These are phyloP conservation scores for Pterostichus niger DNA, from an alignment of 2,888 invertebrate species.

Conservation along the genomic window DNA sequence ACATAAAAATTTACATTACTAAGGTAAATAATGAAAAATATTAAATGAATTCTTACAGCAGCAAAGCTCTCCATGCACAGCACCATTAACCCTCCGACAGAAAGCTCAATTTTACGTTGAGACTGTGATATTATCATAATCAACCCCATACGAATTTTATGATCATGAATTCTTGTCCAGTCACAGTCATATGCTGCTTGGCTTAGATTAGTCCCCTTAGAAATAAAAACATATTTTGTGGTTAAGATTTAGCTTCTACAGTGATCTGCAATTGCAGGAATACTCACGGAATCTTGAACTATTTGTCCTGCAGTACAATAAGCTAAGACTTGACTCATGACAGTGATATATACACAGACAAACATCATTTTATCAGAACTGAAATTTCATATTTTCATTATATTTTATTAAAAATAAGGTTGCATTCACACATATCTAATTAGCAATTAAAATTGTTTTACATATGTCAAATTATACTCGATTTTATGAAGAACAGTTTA, in stretches of 20 bases:
- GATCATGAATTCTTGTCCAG: constrained; percentile 18
- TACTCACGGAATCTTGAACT: constrained; percentile 35
- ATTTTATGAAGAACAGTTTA: too few species aligned
- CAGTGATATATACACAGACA: constrained; percentile 12
- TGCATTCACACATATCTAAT: too few species aligned
- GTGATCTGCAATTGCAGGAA: background rate
- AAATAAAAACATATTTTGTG: background rate
- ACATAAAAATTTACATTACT: background rate
- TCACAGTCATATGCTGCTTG: constrained; percentile 6
- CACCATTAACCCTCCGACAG: constrained; percentile 33
- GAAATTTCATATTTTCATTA: background rate
- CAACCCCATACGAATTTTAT: constrained; percentile 27
- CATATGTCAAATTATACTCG: too few species aligned
- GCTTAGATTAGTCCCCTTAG: background rate
- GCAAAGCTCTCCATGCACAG: constrained; percentile 40
- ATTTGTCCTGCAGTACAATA: constrained; percentile 41
- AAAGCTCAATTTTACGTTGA: constrained; percentile 2
- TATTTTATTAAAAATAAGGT: background rate
- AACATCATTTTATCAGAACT: constrained; percentile 25
- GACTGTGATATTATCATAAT: constrained; percentile 25
- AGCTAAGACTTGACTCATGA: constrained; percentile 19
- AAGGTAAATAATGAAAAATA: background rate
- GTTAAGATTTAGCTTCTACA: background rate
- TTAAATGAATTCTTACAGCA: background rate
- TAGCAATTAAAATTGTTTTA: too few species aligned